phyloP scores from a whole-genome alignment of 1,140 invertebrate species.

The Leptinotarsa lineolata region DNA sequence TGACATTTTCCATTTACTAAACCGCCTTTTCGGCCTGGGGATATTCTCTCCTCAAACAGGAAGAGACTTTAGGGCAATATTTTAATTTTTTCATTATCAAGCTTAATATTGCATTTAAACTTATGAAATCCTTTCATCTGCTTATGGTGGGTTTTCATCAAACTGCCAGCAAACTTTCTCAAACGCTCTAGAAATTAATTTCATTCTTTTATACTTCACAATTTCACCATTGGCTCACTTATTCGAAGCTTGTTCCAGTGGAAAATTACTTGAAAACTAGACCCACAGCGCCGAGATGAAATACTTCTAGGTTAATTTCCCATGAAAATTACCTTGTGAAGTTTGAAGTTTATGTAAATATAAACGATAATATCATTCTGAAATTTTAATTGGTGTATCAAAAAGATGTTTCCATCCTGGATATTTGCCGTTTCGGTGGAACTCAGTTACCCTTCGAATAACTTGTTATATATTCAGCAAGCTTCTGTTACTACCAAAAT shows the following conservation, averaged over 20 bases:
- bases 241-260: conserved; percentile 2
- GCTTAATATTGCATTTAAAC: conserved; percentile 17
- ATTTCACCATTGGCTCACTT: background rate
- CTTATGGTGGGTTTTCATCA: conserved; percentile 12
- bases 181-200: conserved; percentile 12
- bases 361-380: no score
- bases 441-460: no score
- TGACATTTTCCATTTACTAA: no score
- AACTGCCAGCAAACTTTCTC: conserved; percentile 8
- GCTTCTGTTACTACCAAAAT: no score
- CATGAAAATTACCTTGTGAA: conserved; percentile 11
- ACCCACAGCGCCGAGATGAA: background rate
- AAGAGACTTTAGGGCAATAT: background rate
- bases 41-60: background rate
- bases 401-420: no score
- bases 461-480: no score
- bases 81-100: conserved; percentile 11
- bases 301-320: background rate
- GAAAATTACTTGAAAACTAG: conserved; percentile 16
- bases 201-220: conserved; percentile 19
- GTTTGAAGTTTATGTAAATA: background rate
- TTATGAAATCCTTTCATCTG: conserved; percentile 11
- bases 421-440: no score
- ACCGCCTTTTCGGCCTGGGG: no score
- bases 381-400: no score